A percentile compares a stretch with the other conserved stretches of the same genome.
Evolutionary conservation across 2,888 invertebrate species (phyloP).

Genomic region (Pristionchus exspectatus): DNA sequence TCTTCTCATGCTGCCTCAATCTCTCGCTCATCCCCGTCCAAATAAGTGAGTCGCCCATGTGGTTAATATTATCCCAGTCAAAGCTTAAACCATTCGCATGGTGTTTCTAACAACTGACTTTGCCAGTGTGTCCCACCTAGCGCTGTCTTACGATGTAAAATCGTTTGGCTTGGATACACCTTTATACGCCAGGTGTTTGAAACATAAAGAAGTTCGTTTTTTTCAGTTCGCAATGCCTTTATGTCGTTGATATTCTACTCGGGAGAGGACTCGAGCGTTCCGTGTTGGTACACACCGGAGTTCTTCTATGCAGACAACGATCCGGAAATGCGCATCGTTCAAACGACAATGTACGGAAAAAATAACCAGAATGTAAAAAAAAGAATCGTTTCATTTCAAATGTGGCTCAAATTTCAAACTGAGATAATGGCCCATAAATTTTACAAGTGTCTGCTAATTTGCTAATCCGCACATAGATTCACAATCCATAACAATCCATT

Average conservation of each 20-base stretch:
- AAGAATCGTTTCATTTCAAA: background rate
- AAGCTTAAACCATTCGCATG: too few relatives aligned
- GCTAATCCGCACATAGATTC: background rate
- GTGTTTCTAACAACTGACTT: too few relatives aligned
- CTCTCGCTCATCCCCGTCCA: conserved; percentile 36
- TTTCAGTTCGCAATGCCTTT: background rate
- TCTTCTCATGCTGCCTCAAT: conserved; percentile 55
- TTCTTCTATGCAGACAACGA: conserved; percentile 24
- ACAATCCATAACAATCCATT: background rate
- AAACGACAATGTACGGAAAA: conserved; percentile 34
- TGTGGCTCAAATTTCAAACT: background rate
- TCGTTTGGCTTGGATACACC: too few relatives aligned
- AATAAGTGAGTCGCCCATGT: background rate
- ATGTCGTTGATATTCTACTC: conserved; percentile 2
- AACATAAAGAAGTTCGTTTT: too few relatives aligned
- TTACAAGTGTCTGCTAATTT: too few relatives aligned
- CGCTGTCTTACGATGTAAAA: too few relatives aligned
- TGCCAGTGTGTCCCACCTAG: too few relatives aligned
- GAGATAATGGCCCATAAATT: too few relatives aligned
- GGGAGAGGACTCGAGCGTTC: background rate
- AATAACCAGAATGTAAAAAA: too few relatives aligned
- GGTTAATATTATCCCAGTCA: too few relatives aligned
- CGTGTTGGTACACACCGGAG: conserved; percentile 32
- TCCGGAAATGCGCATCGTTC: conserved; percentile 8
- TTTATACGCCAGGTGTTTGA: too few relatives aligned